Conservation (phyloP, 2,797 vertebrate genomes). For the Notoglanidium macrostoma region DNA sequence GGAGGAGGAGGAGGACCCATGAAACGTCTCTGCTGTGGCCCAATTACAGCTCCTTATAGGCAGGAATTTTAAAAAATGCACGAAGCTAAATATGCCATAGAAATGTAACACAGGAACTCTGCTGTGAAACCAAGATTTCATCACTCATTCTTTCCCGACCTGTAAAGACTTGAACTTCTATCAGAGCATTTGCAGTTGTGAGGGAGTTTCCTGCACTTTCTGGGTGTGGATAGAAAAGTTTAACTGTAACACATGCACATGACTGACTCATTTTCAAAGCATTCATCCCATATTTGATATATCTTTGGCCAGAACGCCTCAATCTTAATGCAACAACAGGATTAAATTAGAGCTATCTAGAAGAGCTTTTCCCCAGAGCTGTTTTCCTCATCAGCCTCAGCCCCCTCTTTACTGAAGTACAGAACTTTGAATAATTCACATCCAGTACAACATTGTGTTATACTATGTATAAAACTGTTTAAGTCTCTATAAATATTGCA, state of each 20-base stretch:
- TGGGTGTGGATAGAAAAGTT: conserved; percentile 48
- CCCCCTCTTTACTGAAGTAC: background rate
- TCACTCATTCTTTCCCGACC: conserved; percentile 33
- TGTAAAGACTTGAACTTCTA: conserved; percentile 50
- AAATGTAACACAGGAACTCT: conserved; percentile 44
- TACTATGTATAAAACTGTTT: background rate
- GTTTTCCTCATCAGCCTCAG: background rate
- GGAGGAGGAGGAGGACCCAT: conserved; percentile 48
- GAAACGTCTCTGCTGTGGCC: conserved; percentile 33
- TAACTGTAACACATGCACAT: conserved; percentile 38
- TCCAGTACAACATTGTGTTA: background rate
- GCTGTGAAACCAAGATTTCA: conserved; percentile 42
- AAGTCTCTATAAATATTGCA: background rate
- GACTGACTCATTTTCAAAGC: conserved; percentile 38
- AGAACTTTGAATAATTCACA: background rate
- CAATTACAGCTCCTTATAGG: conserved; percentile 37
- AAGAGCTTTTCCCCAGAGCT: background rate
- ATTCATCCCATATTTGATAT: conserved; percentile 32
- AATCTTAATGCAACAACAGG: background rate
- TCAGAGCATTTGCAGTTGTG: conserved; percentile 15
- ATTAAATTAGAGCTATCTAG: background rate
- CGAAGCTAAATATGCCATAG: conserved; percentile 25
- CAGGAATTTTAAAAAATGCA: conserved; percentile 29
- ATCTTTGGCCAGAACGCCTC: background rate
- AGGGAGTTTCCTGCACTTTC: conserved; percentile 29